These are phyloP conservation scores for Nephrotoma appendiculata DNA, from an alignment of 2,888 invertebrate species.

Conservation along the genomic window DNA sequence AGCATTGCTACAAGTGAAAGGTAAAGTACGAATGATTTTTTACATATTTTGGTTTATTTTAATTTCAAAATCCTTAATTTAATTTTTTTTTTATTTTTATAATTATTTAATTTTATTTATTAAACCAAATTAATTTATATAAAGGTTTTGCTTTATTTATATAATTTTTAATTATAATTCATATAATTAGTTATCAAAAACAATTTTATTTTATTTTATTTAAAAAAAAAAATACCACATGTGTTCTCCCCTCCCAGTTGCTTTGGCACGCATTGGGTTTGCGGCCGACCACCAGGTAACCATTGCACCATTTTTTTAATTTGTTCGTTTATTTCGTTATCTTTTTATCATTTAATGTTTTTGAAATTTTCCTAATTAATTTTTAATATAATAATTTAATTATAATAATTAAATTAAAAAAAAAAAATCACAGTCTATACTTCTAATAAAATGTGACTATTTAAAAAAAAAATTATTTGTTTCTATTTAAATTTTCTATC, in stretches of 20 bases:
- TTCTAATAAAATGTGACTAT: neutral
- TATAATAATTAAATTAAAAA: neutral
- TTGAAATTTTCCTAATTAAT: constrained; percentile 1
- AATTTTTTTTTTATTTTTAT: neutral
- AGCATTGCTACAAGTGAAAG: constrained; percentile 68
- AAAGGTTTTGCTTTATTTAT: neutral
- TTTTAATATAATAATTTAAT: neutral
- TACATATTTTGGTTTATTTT: neutral
- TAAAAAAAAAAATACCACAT: constrained; percentile 11
- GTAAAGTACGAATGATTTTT: constrained; percentile 39
- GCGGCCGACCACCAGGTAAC: constrained; percentile 41
- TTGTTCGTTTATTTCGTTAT: constrained; percentile 14
- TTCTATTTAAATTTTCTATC: neutral
- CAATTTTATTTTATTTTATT: neutral
- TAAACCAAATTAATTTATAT: neutral
- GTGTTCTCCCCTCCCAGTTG: constrained; percentile 28
- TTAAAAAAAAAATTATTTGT: neutral
- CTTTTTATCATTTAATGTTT: constrained; percentile 6
- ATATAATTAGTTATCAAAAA: neutral
- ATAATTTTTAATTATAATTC: neutral
- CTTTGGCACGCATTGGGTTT: constrained; percentile 52
- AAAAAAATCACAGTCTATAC: neutral
- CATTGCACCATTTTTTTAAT: constrained; percentile 44
- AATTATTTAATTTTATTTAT: neutral
- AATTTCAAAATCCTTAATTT: neutral